phyloP scores from a whole-genome alignment of 2,888 invertebrate species.

The Pollenia amentaria region DNA sequence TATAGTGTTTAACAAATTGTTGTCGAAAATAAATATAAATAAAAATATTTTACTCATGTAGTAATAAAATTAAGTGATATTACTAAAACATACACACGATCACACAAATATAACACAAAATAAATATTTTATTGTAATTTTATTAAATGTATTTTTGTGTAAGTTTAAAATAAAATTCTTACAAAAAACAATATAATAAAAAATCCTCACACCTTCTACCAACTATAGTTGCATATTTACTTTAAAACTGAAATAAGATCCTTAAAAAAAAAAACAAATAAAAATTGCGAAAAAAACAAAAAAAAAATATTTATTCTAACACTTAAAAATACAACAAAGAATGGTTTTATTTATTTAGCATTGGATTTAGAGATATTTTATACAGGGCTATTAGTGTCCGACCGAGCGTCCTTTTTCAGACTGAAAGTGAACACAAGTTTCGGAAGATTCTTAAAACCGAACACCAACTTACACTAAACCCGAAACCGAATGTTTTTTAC shows the following conservation, averaged over 20 bases:
- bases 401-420: too few relatives aligned
- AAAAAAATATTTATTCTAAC: conserved; percentile 49
- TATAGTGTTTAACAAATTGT: conserved; percentile 35
- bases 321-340: conserved; percentile 6
- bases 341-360: conserved; percentile 14
- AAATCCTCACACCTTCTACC: conserved; percentile 18
- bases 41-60: conserved; percentile 1
- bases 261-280: conserved; percentile 23
- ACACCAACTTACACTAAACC: too few relatives aligned
- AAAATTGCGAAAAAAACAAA: conserved; percentile 13
- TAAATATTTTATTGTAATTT: conserved; percentile 57
- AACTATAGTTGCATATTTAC: conserved; percentile 46
- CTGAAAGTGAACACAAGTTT: too few relatives aligned
- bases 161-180: conserved; percentile 51
- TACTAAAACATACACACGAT: background rate
- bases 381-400: too few relatives aligned
- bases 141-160: conserved; percentile 64
- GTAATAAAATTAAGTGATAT: background rate
- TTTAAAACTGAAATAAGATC: conserved; percentile 47
- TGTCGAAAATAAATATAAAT: conserved; percentile 7
- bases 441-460: too few relatives aligned
- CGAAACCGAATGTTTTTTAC: too few relatives aligned
- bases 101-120: conserved; percentile 4
- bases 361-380: too few relatives aligned
- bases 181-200: conserved; percentile 29